Base-by-base conservation (phyloP, 1,140 invertebrate genomes). In the Drosophila ironensis region DNA sequence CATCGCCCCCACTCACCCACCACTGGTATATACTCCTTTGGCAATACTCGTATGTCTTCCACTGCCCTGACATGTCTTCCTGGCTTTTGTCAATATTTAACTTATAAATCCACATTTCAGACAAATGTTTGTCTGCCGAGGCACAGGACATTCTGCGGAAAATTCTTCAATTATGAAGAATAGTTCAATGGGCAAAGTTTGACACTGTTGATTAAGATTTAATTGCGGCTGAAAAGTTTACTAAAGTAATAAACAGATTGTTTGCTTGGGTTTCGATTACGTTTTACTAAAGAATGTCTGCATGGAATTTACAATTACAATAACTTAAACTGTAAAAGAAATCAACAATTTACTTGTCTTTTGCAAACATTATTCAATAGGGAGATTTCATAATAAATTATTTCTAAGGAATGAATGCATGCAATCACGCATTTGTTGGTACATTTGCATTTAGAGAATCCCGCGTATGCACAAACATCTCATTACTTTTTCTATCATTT, bases 391-490 rank as follows among this genome's bases (percentile, higher is more conserved):
- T n/a, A n/a, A n/a, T n/a, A n/a, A n/a, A n/a, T n/a, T n/a, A n/a
- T n/a, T n/a, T n/a, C n/a, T n/a, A n/a, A n/a, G n/a, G n/a, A n/a
- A n/a, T n/a, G n/a, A n/a, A n/a, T n/a, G n/a, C n/a, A n/a, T n/a
- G n/a, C n/a, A n/a, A n/a, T n/a, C n/a, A 16, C 22, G n/a, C 20
- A 22, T n/a, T 14, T 22, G 5, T n/a, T 14, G 20, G n/a, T 16
- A 11, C 14, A 8, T 16, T 7, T 24, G 28, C 19, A 17, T 24
- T 46, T 46, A 3, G 11, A 7, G 17, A 40, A 25, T 19, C 17
- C 67, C 46, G 27, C 41, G 45, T 61, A 50, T 75, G 72, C 54
- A 61, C 54, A 70, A 63, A 64, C 72, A 70, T 63, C 73, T 56
- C 56, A 75, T 70, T 70, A 42, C 27, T 35, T 46, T 64, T 64